Conservation (phyloP, 2,113 vertebrate species). For the Microcebus murinus region DNA sequence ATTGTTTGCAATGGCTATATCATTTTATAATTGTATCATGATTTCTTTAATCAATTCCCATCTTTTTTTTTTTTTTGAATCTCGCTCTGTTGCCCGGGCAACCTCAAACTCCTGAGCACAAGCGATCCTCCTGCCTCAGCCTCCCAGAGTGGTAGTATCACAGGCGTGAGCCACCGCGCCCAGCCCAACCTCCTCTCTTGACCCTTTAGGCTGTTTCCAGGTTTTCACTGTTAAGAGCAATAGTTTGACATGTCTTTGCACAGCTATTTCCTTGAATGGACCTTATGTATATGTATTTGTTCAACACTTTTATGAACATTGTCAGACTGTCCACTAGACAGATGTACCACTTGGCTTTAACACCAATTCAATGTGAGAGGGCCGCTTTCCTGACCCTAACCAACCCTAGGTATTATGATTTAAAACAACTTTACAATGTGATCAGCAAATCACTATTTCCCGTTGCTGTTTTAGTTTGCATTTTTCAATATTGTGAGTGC, state of each 20-base stretch:
- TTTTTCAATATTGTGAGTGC: neutral
- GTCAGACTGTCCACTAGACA: neutral
- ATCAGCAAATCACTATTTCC: neutral
- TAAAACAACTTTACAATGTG: neutral
- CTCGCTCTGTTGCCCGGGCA: too few species aligned
- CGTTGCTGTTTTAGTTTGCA: neutral
- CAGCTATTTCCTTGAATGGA: neutral
- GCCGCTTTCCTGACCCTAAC: neutral
- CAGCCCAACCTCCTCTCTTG: neutral
- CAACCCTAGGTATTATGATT: neutral
- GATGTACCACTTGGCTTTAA: neutral
- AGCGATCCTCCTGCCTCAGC: too few species aligned
- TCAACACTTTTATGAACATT: neutral
- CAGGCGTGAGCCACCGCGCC: too few species aligned
- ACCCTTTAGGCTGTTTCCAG: neutral
- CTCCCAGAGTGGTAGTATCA: too few species aligned
- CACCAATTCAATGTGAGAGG: neutral
- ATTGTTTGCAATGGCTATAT: neutral
- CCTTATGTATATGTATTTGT: neutral
- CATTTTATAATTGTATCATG: neutral
- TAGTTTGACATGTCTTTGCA: neutral
- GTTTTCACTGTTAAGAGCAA: neutral
- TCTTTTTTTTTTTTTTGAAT: too few species aligned
- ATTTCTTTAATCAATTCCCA: neutral
- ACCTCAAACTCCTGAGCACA: too few species aligned